Evolutionary conservation across 2,797 vertebrate genomes (phyloP), one percentile per base, ranked within the genome.

Genomic region (Tenualosa ilisha): DNA sequence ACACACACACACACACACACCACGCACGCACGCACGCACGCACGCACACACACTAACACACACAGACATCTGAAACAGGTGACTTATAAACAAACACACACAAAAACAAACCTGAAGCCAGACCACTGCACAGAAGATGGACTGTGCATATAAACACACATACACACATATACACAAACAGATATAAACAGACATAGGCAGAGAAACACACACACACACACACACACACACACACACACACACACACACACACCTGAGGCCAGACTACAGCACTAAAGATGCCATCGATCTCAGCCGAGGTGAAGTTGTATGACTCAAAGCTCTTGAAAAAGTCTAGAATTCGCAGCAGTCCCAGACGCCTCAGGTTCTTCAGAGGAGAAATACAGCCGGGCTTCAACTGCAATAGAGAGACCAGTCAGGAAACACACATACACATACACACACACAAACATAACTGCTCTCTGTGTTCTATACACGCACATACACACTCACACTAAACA

Each of bases 331-430:
- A 99, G 68, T 97, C 96, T 11, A 91, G 95, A 86, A 98, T 91
- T 89, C 96, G 96, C 90, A 97, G 96, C 88, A 98, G 93, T 17
- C 97, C 97, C 59, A 99, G 95, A 53, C 96, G 96, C 89, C 98
- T 95, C 90, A 99, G 92, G 93, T 98, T 97, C 94, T 99, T 99
- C 91, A 99, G 91, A 31, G 97, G 97, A 89, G 91, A 96, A 89
- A 99, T 95, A 87, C 96, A 95, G n/a, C 96, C 96, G 0, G 95
- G 84, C 8, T 97, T 97, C 83, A 99, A 88, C 98, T 99, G 88
- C 46, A 87, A 20, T 24, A 43, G 56, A 59, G 63, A 68, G 6
- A 31, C 9, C 11, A 65, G 63, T 65, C 24, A 65, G 15, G 1
- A 75, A 13, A 40, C 68, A 20, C 68, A 43, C 68, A 40, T 13